These are phyloP conservation scores for Choristoneura rosaceana DNA, from an alignment of 2,888 invertebrate species.

Conservation along the genomic window DNA sequence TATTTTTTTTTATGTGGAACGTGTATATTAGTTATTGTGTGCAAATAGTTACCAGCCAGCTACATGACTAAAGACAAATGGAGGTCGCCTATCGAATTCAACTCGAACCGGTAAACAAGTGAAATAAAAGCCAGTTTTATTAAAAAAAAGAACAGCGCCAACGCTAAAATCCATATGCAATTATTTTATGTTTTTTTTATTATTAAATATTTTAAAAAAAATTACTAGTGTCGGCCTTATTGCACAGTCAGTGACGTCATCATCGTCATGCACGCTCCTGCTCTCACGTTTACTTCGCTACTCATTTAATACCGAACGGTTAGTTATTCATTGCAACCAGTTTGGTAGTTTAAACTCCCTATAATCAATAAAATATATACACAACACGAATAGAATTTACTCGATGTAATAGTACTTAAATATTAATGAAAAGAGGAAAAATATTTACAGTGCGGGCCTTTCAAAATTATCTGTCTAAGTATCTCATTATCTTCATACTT, in stretches of 20 bases:
- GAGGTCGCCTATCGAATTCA: constrained; percentile 44
- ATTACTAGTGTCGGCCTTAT: neutral
- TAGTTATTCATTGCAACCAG: neutral
- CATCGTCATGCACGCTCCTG: neutral
- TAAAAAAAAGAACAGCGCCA: neutral
- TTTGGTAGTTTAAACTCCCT: neutral
- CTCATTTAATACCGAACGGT: neutral
- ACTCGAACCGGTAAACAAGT: constrained; percentile 17
- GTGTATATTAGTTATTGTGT: constrained; percentile 6
- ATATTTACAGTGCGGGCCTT: neutral
- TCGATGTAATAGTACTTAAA: neutral
- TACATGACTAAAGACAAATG: constrained; percentile 26
- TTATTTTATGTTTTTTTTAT: neutral
- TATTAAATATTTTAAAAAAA: neutral
- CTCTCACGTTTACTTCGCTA: neutral
- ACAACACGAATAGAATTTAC: neutral
- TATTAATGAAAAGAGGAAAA: neutral
- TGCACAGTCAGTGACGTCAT: neutral
- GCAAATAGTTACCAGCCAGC: constrained; percentile 25
- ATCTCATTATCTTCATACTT: constrained; percentile 17
- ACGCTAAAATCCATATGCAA: neutral
- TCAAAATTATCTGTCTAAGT: constrained; percentile 17
- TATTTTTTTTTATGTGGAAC: neutral
- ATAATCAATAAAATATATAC: neutral
- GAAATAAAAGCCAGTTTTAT: neutral